These are phyloP conservation scores for Serilophus lunatus DNA, from an alignment of 2,113 vertebrate genomes.

Conservation along the genomic window DNA sequence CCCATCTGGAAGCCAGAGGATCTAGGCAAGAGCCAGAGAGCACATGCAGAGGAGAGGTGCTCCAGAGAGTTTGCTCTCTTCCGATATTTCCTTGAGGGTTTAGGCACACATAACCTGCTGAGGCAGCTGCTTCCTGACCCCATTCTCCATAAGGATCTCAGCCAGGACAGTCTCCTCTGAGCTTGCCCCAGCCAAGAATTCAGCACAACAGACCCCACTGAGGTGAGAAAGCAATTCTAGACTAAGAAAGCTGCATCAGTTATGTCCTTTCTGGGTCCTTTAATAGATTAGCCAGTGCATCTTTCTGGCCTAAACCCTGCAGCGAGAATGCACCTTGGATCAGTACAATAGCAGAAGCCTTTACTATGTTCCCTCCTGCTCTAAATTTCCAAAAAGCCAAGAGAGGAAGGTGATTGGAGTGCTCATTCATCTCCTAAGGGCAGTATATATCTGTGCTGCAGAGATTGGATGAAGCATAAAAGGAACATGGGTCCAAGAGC, in stretches of 20 bases:
- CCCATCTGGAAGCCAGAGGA: constrained; percentile 85
- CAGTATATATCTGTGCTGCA: not conserved
- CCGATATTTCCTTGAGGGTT: not conserved
- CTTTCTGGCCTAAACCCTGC: not conserved
- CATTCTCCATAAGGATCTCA: not conserved
- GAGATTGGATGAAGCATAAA: not conserved
- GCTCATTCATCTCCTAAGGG: not conserved
- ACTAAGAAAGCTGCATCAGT: not conserved
- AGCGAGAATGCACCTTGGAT: not conserved
- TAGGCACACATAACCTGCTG: not conserved
- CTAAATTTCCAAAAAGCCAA: not conserved
- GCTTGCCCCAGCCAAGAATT: not conserved
- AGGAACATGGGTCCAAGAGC: not conserved
- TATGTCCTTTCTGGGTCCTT: not conserved
- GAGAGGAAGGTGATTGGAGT: not conserved
- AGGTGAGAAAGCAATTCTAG: not conserved
- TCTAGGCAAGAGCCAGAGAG: constrained; percentile 62
- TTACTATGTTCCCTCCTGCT: not conserved
- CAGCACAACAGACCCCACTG: not conserved
- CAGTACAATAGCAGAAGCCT: not conserved
- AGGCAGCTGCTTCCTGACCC: not conserved
- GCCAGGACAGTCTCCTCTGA: not conserved
- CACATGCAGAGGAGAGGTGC: not conserved
- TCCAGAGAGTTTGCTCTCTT: not conserved
- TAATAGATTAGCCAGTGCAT: not conserved